Percentiles rank a stretch among this genome's conserved stretches.
These are phyloP conservation scores for Saimiri boliviensis DNA, from an alignment of 2,113 vertebrate species.

Conservation along the genomic window DNA sequence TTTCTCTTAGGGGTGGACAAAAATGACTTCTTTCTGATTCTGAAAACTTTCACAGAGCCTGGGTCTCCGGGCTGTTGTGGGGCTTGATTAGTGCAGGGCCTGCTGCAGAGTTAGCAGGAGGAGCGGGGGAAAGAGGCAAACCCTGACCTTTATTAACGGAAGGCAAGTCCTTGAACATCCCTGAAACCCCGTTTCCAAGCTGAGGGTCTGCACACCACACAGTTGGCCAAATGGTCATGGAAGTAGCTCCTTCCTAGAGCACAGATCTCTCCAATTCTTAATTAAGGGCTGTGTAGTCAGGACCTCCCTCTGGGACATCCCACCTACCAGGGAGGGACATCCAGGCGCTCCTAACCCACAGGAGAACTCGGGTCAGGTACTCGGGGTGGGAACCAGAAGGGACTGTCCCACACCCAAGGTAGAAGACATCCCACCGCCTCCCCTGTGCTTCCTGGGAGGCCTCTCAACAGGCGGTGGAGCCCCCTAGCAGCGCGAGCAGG, in stretches of 20 bases:
- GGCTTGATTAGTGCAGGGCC: neutral
- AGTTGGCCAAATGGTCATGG: neutral
- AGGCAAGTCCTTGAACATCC: neutral
- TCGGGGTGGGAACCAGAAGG: neutral
- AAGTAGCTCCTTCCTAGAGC: neutral
- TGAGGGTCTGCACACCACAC: neutral
- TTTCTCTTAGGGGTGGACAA: neutral
- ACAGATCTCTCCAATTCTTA: neutral
- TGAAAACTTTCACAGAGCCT: neutral
- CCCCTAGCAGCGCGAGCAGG: neutral
- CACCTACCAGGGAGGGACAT: neutral
- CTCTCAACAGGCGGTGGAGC: rapidly evolving
- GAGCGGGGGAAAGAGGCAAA: neutral
- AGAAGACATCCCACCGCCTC: neutral
- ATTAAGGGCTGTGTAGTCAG: neutral
- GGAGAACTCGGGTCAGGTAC: neutral
- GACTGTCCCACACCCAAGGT: neutral
- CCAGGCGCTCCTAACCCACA: too few species aligned
- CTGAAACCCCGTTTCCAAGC: neutral
- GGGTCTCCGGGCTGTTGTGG: neutral
- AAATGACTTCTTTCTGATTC: neutral
- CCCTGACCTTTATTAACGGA: neutral
- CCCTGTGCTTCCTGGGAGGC: too few species aligned
- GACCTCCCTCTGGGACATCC: neutral
- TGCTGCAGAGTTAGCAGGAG: rapidly evolving